Evolutionary conservation across 2,888 invertebrate species (phyloP), one percentile per base, ranked within the genome.

Genomic region (Norana najaformis): DNA sequence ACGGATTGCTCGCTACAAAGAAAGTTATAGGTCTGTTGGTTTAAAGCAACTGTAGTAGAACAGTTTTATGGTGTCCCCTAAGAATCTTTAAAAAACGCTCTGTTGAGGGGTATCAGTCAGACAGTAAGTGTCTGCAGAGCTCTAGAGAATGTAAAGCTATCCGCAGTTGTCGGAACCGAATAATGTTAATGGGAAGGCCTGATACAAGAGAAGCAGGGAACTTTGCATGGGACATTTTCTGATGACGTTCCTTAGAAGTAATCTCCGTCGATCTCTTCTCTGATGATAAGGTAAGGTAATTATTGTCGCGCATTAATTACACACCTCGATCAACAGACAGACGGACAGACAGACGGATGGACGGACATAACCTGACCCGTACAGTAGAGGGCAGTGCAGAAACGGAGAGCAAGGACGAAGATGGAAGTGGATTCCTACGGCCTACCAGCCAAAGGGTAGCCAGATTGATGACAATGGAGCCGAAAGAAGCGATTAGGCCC

Each of bases 1-100:
- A 92, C 88, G 92, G 92, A 36, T 88, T 92, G 34, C 90, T 92
- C 37, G 91, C 92, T 18, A 92, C 91, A 8, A 88, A 92, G 30
- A 92, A 92, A 90, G 92, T 92, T 16, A 92, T 92, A 89, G 92
- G 92, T 92, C 85, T 35, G 35, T 38, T 88, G 34, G 85, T 37
- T 89, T 39, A 23, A 11, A 14, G 16, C 37, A 90, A 85, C 30
- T n/a, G 5, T 47, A n/a, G 4, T 8, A n/a, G 69, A 69, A 11
- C 8, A 30, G 30, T 53, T 69, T 69, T 53, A 4, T 30, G 11
- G 53, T 53, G 53, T n/a, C 53, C 41, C 3, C 13, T 41, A 18
- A 18, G 41, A 41, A 53, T 23, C 5, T 5, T 8, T 30, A 23
- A 53, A 8, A 30, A 69, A n/a, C 6, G n/a, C n/a, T 47, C 47